Conservation (phyloP, 1,140 invertebrate genomes). For the Zophobas morio region DNA sequence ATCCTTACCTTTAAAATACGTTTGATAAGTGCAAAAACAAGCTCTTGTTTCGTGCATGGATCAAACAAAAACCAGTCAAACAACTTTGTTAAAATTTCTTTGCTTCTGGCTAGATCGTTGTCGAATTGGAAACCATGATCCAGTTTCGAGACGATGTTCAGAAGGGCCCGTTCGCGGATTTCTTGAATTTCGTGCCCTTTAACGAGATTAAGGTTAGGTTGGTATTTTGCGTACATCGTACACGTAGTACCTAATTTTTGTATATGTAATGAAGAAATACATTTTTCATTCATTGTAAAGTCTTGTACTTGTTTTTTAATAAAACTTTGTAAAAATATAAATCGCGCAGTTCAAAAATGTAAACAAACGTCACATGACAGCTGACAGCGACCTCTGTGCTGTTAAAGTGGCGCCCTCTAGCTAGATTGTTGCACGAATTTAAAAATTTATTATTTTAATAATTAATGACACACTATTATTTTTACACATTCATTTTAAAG, state of each 20-base stretch:
- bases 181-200: slow-evolving; percentile 65
- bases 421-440: not conserved
- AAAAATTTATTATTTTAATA: slow-evolving; percentile 9
- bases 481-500: slow-evolving; percentile 7
- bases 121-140: slow-evolving; percentile 63
- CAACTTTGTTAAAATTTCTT: slow-evolving; percentile 63
- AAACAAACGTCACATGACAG: not conserved
- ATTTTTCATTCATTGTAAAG: slow-evolving; percentile 56
- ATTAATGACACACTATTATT: slow-evolving; percentile 16
- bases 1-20: slow-evolving; percentile 59
- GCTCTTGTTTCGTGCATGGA: slow-evolving; percentile 57
- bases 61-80: slow-evolving; percentile 65
- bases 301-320: not conserved
- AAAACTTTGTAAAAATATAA: not conserved
- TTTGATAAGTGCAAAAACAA: slow-evolving; percentile 60
- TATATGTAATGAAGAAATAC: slow-evolving; percentile 61
- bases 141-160: slow-evolving; percentile 64
- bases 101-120: slow-evolving; percentile 62
- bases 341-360: slow-evolving; percentile 5
- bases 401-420: not conserved
- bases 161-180: slow-evolving; percentile 65
- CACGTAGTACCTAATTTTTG: slow-evolving; percentile 63
- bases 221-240: slow-evolving; percentile 33
- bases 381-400: not conserved
- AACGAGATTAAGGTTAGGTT: slow-evolving; percentile 50